Evolutionary conservation across 2,113 vertebrate genomes (phyloP).

Genomic region (Petroica traversi): DNA sequence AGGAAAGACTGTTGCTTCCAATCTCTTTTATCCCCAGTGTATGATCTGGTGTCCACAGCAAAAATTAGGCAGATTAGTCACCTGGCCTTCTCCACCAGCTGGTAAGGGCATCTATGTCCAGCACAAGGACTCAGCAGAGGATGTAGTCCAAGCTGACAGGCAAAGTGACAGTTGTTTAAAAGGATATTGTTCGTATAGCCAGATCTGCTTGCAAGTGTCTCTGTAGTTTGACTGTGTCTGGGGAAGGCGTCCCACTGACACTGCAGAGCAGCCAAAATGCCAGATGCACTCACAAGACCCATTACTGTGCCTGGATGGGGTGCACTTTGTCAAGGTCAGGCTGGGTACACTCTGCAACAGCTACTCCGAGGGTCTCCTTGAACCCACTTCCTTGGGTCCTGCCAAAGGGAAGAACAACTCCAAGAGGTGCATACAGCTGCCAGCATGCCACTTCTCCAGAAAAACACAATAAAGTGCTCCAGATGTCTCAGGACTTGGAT

Average conservation of each 20-base stretch:
- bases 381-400: background rate
- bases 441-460: background rate
- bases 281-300: background rate
- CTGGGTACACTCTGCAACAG: background rate
- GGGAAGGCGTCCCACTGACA: background rate
- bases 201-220: background rate
- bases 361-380: background rate
- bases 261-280: background rate
- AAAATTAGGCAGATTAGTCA: background rate
- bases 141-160: background rate
- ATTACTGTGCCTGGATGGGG: background rate
- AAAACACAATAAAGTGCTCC: background rate
- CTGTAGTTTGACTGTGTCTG: background rate
- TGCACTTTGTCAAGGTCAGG: background rate
- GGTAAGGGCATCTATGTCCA: background rate
- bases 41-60: background rate
- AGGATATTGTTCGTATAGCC: background rate
- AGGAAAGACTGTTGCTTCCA: background rate
- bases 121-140: background rate
- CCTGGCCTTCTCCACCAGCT: background rate
- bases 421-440: background rate
- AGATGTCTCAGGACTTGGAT: background rate
- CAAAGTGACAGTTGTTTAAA: background rate
- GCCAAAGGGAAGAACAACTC: background rate
- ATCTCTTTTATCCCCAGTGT: background rate